Conservation (phyloP, 2,113 vertebrate species). For the Anguilla japonica region DNA sequence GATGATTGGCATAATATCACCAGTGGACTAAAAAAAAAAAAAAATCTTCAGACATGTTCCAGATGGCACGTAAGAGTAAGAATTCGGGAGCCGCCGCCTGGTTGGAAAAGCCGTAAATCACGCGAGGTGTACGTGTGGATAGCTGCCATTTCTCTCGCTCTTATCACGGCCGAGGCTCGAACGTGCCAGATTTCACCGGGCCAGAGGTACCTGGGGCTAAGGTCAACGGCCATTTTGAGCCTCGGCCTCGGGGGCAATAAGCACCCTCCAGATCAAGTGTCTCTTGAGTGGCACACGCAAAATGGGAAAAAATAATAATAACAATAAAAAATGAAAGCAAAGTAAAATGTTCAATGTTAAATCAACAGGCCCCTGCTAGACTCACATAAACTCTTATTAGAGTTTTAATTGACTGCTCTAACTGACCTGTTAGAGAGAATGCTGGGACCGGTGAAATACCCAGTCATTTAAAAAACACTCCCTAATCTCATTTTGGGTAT, state of each 20-base stretch:
- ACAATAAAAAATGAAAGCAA: no score
- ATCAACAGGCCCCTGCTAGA: neutral
- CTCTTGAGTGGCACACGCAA: neutral
- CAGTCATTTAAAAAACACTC: neutral
- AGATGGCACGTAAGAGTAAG: neutral
- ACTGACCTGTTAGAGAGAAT: neutral
- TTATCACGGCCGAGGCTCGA: neutral
- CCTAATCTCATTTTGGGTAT: neutral
- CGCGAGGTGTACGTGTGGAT: neutral
- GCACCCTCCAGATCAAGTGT: neutral
- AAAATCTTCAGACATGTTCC: conserved; percentile 14
- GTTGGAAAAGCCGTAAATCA: neutral
- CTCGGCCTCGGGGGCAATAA: no score
- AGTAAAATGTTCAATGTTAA: neutral
- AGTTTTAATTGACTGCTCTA: neutral
- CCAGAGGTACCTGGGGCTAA: neutral
- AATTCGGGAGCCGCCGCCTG: neutral
- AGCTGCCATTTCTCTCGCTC: neutral
- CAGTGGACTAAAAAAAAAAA: no score
- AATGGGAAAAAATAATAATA: no score
- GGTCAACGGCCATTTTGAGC: neutral
- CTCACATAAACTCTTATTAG: neutral
- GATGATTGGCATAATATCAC: neutral
- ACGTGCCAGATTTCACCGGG: neutral
- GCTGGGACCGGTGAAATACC: neutral